Evolutionary conservation across 2,888 invertebrate genomes (phyloP).

Genomic region (Rutpela maculata): DNA sequence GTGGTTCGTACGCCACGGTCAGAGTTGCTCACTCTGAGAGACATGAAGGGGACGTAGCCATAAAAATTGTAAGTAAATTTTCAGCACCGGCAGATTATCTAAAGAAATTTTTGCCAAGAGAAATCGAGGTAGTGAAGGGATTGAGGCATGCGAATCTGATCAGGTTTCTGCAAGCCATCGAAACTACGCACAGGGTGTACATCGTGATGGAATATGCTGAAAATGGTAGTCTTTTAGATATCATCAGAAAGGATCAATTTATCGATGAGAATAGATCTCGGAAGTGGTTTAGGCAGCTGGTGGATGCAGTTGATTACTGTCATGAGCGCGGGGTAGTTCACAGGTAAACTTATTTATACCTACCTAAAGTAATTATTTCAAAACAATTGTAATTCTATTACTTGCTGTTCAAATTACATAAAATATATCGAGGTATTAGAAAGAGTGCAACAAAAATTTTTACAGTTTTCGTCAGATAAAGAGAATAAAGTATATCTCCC

Average conservation of each 20-base stretch:
- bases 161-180: conserved; percentile 88
- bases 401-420: no score
- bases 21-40: conserved; percentile 86
- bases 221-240: conserved; percentile 86
- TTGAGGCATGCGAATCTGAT: conserved; percentile 87
- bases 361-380: no score
- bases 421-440: no score
- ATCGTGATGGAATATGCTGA: conserved; percentile 90
- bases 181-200: conserved; percentile 90
- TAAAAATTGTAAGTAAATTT: conserved; percentile 89
- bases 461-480: no score
- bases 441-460: no score
- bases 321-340: conserved; percentile 88
- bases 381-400: no score
- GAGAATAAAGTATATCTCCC: no score
- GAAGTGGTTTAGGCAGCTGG: conserved; percentile 84
- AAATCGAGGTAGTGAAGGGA: conserved; percentile 89
- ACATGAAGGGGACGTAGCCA: conserved; percentile 84
- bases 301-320: conserved; percentile 86
- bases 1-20: conserved; percentile 90
- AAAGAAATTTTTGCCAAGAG: conserved; percentile 87
- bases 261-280: conserved; percentile 83
- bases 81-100: conserved; percentile 88
- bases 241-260: conserved; percentile 83
- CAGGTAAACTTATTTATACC: conserved; percentile 74